phyloP scores from a whole-genome alignment of 2,888 invertebrate genomes.

The Melangyna quadrimaculata region DNA sequence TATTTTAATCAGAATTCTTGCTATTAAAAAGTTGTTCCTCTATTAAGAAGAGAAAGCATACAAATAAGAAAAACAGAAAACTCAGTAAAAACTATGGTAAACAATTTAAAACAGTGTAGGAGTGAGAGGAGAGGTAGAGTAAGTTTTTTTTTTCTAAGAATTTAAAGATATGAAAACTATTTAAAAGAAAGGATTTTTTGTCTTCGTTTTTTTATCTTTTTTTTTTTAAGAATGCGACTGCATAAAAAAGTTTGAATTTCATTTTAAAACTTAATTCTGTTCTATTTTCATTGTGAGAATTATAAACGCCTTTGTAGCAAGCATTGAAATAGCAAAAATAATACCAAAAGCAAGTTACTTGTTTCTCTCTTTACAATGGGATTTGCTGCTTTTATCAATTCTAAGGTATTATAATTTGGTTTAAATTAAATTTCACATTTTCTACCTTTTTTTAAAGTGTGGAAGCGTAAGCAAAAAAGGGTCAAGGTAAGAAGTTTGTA shows the following conservation, averaged over 20 bases:
- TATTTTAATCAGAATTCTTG: conserved; percentile 38
- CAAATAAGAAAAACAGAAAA: not conserved
- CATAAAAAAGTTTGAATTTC: not conserved
- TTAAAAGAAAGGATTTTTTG: not conserved
- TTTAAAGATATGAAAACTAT: not conserved
- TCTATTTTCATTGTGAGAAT: not conserved
- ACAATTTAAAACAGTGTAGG: not conserved
- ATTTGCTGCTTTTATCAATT: not conserved
- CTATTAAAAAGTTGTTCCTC: conserved; percentile 22
- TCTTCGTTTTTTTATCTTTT: not conserved
- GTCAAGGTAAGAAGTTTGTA: not conserved
- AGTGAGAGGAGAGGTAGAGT: not conserved
- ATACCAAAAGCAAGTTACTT: not conserved
- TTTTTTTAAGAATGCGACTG: not conserved
- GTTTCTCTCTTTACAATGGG: not conserved
- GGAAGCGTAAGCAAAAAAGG: not conserved
- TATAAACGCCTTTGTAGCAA: not conserved
- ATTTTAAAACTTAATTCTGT: not conserved
- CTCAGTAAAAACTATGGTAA: not conserved
- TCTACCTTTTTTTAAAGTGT: not conserved
- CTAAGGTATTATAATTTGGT: not conserved
- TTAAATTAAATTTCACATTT: not conserved
- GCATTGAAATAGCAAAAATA: not conserved
- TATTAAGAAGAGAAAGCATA: not conserved
- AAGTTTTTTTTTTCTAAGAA: too few relatives aligned